Evolutionary conservation across 2,888 invertebrate species (phyloP).

Genomic region (Pristionchus fissidentatus): DNA sequence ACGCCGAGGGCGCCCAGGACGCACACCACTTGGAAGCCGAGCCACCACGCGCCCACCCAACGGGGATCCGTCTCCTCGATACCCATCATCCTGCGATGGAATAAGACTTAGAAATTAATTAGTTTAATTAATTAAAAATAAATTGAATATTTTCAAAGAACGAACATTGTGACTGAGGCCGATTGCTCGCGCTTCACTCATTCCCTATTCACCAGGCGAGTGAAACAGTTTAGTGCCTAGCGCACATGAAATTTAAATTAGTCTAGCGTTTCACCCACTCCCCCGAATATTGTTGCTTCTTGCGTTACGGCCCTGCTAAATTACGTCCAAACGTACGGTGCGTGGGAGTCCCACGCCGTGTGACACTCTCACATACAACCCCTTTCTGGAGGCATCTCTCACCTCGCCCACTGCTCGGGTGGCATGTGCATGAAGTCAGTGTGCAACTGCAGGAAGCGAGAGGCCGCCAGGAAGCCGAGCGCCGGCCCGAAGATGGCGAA

Average conservation of each 20-base stretch:
- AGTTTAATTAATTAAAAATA: background rate
- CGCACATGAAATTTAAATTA: no score
- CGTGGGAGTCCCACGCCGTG: no score
- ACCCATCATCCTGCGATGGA: slow-evolving; percentile 54
- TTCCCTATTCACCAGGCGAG: no score
- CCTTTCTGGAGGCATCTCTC: background rate
- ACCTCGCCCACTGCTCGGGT: slow-evolving; percentile 64
- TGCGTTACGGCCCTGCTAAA: no score
- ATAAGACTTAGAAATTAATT: background rate
- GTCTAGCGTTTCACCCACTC: no score
- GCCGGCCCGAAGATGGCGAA: slow-evolving; percentile 90
- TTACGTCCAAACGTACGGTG: no score
- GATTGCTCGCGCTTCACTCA: no score
- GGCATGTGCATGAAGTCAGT: slow-evolving; percentile 74
- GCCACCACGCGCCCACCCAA: slow-evolving; percentile 91
- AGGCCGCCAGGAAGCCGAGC: slow-evolving; percentile 87
- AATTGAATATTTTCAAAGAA: no score
- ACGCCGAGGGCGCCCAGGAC: slow-evolving; percentile 81
- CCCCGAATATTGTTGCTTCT: no score
- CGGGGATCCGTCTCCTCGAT: slow-evolving; percentile 74
- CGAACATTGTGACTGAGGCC: no score
- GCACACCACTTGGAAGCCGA: slow-evolving; percentile 81
- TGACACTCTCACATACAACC: no score
- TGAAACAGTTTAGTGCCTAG: no score
- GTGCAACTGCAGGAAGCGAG: slow-evolving; percentile 85